A percentile compares a stretch with the other conserved stretches of the same genome.
Conservation (phyloP, 2,797 vertebrate genomes). For the Epinephelus malabaricus region DNA sequence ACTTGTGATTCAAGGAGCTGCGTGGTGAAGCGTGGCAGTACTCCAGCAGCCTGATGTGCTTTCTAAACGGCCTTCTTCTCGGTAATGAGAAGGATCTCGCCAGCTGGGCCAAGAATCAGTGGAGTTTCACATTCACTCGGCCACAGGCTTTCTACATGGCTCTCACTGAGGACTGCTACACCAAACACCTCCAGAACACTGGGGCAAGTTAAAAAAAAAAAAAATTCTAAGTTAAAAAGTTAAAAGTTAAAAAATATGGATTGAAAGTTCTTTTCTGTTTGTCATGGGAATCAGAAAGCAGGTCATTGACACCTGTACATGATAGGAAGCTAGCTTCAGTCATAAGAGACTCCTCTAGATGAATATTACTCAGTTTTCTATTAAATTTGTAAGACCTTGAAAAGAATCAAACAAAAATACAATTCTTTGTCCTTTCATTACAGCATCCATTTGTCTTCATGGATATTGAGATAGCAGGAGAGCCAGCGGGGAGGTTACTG, state of each 20-base stretch:
- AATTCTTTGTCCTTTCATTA: constrained; percentile 58
- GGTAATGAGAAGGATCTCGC: constrained; percentile 87
- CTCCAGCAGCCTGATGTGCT: constrained; percentile 89
- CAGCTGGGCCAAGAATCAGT: constrained; percentile 86
- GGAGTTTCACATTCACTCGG: constrained; percentile 82
- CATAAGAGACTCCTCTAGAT: background rate
- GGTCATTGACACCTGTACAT: background rate
- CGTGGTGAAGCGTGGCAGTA: constrained; percentile 90
- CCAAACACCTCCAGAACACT: constrained; percentile 84
- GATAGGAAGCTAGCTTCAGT: background rate
- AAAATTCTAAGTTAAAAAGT: background rate
- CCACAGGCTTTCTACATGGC: constrained; percentile 83
- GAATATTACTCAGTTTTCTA: background rate
- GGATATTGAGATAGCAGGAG: constrained; percentile 86
- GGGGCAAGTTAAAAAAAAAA: constrained; percentile 83
- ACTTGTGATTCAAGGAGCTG: constrained; percentile 86
- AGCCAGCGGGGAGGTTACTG: constrained; percentile 86
- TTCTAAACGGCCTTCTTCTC: constrained; percentile 85
- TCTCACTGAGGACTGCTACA: constrained; percentile 86
- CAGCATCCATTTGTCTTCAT: constrained; percentile 93
- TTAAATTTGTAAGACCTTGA: background rate
- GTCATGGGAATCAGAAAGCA: background rate
- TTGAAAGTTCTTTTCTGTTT: background rate
- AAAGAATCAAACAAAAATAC: background rate
- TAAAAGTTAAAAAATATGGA: background rate